Percentiles rank a stretch among this genome's conserved stretches.
phyloP scores from a whole-genome alignment of 2,113 vertebrate species.

The Forbesichthys papilliferus region DNA sequence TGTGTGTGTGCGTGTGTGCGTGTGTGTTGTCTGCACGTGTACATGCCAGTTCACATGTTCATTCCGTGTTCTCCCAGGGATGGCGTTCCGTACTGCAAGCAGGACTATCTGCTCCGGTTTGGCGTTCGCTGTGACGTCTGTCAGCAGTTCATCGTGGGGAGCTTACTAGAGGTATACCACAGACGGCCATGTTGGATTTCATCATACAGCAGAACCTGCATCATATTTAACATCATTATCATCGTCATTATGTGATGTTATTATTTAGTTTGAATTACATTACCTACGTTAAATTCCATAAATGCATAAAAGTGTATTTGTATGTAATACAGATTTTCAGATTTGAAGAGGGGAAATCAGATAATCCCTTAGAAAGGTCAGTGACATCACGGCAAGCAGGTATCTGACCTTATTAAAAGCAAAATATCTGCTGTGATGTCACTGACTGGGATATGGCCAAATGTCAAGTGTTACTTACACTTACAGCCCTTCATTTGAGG shows the following conservation, averaged over 20 bases:
- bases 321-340: no score
- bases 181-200: not conserved
- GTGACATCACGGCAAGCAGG: no score
- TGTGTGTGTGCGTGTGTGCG: not conserved
- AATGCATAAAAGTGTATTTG: no score
- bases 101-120: constrained; percentile 93
- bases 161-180: constrained; percentile 89
- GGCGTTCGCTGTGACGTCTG: constrained; percentile 94
- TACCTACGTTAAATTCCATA: not conserved
- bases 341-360: no score
- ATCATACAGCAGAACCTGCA: not conserved
- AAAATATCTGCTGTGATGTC: no score
- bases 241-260: not conserved
- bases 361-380: no score
- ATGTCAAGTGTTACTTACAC: no score
- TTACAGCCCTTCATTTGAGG: no score
- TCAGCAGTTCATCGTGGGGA: constrained; percentile 93
- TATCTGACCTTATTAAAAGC: not conserved
- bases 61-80: constrained; percentile 78
- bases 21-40: not conserved
- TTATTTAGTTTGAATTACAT: not conserved
- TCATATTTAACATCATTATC: not conserved
- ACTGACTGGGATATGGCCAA: no score
- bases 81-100: constrained; percentile 92
- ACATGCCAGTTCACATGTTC: not conserved